Base-by-base conservation (phyloP, 2,113 vertebrate species). In the Amblyopsis rosae region DNA sequence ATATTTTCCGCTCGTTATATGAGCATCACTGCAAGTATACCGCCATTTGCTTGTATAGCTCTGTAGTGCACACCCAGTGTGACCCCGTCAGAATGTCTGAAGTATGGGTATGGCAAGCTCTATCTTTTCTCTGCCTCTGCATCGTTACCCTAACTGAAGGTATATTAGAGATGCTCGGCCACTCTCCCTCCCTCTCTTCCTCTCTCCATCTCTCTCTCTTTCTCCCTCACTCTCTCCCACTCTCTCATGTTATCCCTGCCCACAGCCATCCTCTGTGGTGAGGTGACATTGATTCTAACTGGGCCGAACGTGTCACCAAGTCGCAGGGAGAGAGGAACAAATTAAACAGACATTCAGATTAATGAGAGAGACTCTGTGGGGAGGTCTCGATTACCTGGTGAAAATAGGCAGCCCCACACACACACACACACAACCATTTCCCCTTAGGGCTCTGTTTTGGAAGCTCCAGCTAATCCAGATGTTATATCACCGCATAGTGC, bases 291-390 rank as follows among this genome's bases (percentile, higher is more conserved):
- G 86, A 88, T 66, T 86, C 69, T 87, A 89, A 88, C 79, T 64
- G 59, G 82, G 81, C 70, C 47, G 74, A 89, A 76, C 70, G 4
- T 82, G 75, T 86, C 82, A 81, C 81, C 70, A 76, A 73, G 67
- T 79, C 77, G 76, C 77, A 71, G 63, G 59, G 65, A 85, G 76
- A 85, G 79, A 89, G 69, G 45, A 80, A 80, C 63, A 80, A 88
- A 88, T 92, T 82, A 87, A 88, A 85, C 79, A 86, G 79, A 79
- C 75, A 46, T 70, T 82, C 51, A 58, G 59, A 86, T 85, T 89
- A 82, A 85, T 84, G 68, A 79, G 66, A 62, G 46, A 66, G 62
- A 62, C 46, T 75, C 67, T 64, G 51, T n/a, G 45, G 64, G 56
- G 76, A 74, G 68, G 64, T 81, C 60, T 67, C 72, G 26, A 35